Evolutionary conservation across 2,113 vertebrate genomes (phyloP).

Genomic region (Menura novaehollandiae): DNA sequence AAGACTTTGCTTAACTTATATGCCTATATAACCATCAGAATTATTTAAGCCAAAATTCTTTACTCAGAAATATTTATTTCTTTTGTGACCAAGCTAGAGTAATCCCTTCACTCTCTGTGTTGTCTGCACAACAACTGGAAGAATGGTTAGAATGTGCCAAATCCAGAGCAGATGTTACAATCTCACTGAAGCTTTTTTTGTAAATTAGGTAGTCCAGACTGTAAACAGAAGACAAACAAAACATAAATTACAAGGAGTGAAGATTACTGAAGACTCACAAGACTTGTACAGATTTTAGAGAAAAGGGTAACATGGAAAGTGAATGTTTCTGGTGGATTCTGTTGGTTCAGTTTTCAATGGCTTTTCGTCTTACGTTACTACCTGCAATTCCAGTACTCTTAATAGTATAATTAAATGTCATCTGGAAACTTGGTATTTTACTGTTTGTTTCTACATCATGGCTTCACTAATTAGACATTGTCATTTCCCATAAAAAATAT

Average conservation of each 20-base stretch:
- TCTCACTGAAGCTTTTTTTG: background rate
- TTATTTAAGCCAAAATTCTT: background rate
- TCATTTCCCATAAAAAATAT: background rate
- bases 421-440: background rate
- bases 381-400: background rate
- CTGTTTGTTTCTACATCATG: background rate
- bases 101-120: background rate
- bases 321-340: background rate
- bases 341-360: background rate
- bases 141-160: background rate
- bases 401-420: background rate
- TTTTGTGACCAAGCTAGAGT: background rate
- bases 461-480: background rate
- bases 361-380: background rate
- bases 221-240: background rate
- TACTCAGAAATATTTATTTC: background rate
- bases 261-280: background rate
- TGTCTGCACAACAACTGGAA: background rate
- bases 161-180: background rate
- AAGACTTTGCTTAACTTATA: background rate
- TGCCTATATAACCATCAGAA: background rate
- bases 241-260: background rate
- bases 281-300: background rate
- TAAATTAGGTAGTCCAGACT: background rate
- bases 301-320: background rate